Base-by-base conservation (phyloP, 2,888 invertebrate genomes). In the Arctia plantaginis region DNA sequence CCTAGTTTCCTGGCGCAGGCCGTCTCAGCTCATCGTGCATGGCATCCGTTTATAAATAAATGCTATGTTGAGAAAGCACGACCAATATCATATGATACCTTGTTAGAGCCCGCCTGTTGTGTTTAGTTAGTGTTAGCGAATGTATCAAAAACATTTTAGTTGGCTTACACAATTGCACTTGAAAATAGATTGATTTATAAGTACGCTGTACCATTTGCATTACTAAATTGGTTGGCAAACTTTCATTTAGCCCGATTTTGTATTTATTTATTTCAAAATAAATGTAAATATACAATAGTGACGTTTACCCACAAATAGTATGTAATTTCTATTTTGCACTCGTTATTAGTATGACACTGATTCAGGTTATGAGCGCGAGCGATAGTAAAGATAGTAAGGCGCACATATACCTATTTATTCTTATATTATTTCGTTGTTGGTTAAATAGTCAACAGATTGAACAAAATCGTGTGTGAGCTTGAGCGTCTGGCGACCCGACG, bases 11-110 rank as follows among this genome's bases (percentile, higher is more conserved):
- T 87, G 86, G 88, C 81, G 78, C 86, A 89, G 82, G 81, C 79
- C 89, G 88, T 87, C 88, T 86, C 89, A 88, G 87, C 91, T 84
- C 89, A 87, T 86, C 87, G 85, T 86, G 86, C 88, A 87, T 87
- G 85, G 86, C 88, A 90, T 90, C 90, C 88, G 89, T 88, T 92
- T 93, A 92, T 90, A 92, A 91, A 93, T 93, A 93, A 87, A 87
- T 84, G 83, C 89, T 87, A 90, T 90, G 89, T 91, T 92, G 91
- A 90, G 93, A 92, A 93, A 93, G 91, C 89, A 89, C 80, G 79
- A 83, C 79, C 76, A 84, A 83, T 75, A 83, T 81, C 75, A 83
- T 81, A 78, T 76, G 73, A 80, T 76, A 73, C 79, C 80, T 73
- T 82, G 81, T 78, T 41, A 68, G 75, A 74, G 75, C 66, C 73